Evolutionary conservation across 2,888 invertebrate species (phyloP).

Genomic region (Zygaena filipendulae): DNA sequence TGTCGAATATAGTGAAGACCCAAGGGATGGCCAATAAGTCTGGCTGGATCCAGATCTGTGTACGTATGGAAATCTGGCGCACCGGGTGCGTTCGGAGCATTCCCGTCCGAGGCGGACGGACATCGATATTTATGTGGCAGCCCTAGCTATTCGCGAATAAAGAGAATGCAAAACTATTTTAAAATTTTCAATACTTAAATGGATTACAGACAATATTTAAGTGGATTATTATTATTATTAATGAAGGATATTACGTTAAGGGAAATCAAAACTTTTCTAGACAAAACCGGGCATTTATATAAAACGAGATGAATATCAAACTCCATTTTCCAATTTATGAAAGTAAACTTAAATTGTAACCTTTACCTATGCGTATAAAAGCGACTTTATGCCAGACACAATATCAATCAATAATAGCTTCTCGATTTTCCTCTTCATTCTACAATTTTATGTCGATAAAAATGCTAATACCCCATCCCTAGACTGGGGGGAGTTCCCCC

Average conservation of each 20-base stretch:
- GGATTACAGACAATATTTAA: not conserved
- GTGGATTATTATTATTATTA: no score
- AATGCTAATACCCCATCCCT: constrained; percentile 53
- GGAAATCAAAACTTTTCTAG: no score
- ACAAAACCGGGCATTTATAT: no score
- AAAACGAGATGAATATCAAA: no score
- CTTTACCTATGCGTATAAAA: no score
- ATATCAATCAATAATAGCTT: constrained; percentile 21
- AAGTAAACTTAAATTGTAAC: no score
- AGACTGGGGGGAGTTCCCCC: constrained; percentile 15
- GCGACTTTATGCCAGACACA: no score
- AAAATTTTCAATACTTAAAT: not conserved
- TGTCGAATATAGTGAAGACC: constrained; percentile 54
- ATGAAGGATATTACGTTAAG: no score
- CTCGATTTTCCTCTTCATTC: constrained; percentile 27
- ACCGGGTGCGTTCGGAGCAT: constrained; percentile 23
- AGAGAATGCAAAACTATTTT: constrained; percentile 6
- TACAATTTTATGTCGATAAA: constrained; percentile 52
- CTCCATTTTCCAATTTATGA: no score
- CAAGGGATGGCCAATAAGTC: constrained; percentile 59
- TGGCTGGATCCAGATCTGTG: constrained; percentile 43
- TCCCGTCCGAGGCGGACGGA: constrained; percentile 19
- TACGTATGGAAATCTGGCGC: constrained; percentile 45
- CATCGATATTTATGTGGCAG: constrained; percentile 28
- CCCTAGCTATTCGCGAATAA: constrained; percentile 18